Evolutionary conservation across 2,797 vertebrate genomes (phyloP).

Genomic region (Ammospiza maritima): DNA sequence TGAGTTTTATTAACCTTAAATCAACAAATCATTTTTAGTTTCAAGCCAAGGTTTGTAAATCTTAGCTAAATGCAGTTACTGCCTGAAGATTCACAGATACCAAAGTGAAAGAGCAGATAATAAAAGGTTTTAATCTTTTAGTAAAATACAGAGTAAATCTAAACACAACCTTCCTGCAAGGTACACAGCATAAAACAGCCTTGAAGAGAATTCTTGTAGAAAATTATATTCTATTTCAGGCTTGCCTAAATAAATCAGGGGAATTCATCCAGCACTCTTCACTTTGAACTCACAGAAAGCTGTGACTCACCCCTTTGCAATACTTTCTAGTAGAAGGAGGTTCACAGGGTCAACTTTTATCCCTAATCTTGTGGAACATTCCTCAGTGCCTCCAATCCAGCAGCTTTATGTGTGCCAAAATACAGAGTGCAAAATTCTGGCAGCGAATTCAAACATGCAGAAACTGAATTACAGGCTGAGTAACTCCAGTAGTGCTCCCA

Average conservation of each 20-base stretch:
- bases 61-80: background rate
- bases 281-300: background rate
- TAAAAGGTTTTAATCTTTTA: background rate
- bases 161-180: background rate
- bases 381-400: background rate
- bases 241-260: background rate
- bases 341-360: conserved; percentile 43
- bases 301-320: conserved; percentile 7
- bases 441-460: background rate
- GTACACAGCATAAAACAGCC: background rate
- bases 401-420: background rate
- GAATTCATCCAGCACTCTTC: background rate
- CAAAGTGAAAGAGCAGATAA: background rate
- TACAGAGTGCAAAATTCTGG: background rate
- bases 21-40: background rate
- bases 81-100: background rate
- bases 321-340: background rate
- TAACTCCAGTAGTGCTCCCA: background rate
- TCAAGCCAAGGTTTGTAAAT: background rate
- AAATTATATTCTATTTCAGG: background rate
- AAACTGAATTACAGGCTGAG: background rate
- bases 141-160: background rate
- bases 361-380: conserved; percentile 15
- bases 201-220: background rate
- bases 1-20: background rate